Evolutionary conservation across 2,888 invertebrate genomes (phyloP).

Genomic region (Xanthorhoe designata): DNA sequence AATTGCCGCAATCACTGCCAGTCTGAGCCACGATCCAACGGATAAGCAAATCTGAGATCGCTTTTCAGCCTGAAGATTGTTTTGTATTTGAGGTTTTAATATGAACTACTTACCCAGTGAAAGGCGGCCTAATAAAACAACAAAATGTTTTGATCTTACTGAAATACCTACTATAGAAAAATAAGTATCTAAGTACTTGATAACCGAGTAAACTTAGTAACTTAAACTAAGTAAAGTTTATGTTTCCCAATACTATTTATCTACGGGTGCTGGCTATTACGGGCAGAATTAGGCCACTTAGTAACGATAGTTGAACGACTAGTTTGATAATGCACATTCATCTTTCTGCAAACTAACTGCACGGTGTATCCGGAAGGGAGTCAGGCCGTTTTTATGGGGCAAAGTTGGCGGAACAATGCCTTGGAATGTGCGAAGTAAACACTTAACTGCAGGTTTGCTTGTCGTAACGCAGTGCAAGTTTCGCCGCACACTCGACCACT

Average conservation of each 20-base stretch:
- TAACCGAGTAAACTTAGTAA: too few species aligned
- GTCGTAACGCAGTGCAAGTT: conserved; percentile 80
- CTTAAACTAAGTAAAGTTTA: too few species aligned
- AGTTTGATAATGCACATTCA: conserved; percentile 53
- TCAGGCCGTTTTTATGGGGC: conserved; percentile 71
- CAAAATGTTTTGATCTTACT: neutral
- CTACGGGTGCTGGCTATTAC: neutral
- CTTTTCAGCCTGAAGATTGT: conserved; percentile 5
- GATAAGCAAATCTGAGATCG: conserved; percentile 24
- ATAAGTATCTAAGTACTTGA: too few species aligned
- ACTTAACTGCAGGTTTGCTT: conserved; percentile 81
- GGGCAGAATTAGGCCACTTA: conserved; percentile 6
- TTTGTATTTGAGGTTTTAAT: neutral
- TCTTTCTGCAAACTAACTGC: conserved; percentile 47
- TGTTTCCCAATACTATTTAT: neutral
- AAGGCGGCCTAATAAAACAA: neutral
- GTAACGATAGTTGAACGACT: conserved; percentile 42
- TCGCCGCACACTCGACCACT: conserved; percentile 66
- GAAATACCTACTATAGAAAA: neutral
- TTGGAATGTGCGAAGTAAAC: conserved; percentile 81
- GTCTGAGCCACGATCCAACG: conserved; percentile 29
- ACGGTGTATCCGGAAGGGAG: conserved; percentile 51
- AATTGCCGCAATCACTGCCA: conserved; percentile 75
- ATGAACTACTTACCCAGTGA: neutral
- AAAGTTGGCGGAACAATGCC: conserved; percentile 68